Conservation (phyloP, 2,113 vertebrate genomes). For the Laterallus jamaicensis region DNA sequence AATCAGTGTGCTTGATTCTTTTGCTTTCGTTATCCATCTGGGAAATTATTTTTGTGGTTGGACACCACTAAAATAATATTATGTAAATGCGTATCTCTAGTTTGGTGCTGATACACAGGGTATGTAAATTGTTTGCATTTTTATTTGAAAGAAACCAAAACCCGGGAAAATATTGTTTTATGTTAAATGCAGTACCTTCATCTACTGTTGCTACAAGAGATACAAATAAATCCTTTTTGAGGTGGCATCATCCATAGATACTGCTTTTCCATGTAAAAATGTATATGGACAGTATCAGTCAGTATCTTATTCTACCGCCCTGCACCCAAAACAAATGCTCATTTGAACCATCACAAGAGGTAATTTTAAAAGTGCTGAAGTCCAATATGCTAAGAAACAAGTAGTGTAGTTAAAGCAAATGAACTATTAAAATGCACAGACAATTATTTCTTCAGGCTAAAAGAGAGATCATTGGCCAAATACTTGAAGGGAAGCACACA, state of each 20-base stretch:
- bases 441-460: constrained; percentile 38
- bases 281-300: background rate
- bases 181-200: background rate
- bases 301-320: background rate
- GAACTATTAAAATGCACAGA: constrained; percentile 40
- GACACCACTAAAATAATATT: background rate
- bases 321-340: background rate
- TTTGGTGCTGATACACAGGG: background rate
- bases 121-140: background rate
- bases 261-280: background rate
- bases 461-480: constrained; percentile 5
- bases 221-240: constrained; percentile 13
- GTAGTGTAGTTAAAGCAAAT: constrained; percentile 30
- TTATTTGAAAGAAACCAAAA: background rate
- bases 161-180: background rate
- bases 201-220: background rate
- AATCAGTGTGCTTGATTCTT: background rate
- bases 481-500: background rate
- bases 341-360: background rate
- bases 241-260: background rate
- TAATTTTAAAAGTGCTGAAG: constrained; percentile 41
- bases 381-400: constrained; percentile 25
- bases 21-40: background rate
- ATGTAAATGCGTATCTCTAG: background rate
- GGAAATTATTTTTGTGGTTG: background rate